phyloP scores from a whole-genome alignment of 1,140 invertebrate species.

The Paracyclopina nana region DNA sequence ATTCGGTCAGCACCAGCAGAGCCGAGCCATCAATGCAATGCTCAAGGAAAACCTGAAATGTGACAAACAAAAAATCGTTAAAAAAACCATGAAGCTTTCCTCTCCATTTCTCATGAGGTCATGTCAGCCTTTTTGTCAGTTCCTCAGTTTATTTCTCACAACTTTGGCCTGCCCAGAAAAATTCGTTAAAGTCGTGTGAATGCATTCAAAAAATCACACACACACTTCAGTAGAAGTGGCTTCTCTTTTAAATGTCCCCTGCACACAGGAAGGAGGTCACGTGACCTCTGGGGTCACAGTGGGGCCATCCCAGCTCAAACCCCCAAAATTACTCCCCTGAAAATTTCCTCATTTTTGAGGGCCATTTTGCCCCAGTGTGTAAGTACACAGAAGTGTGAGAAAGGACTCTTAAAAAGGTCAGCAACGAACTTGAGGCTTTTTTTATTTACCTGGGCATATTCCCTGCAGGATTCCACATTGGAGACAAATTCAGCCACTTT shows the following conservation, averaged over 20 bases:
- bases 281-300: too few relatives aligned
- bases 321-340: neutral
- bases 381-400: too few relatives aligned
- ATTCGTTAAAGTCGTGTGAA: neutral
- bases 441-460: neutral
- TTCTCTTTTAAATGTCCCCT: neutral
- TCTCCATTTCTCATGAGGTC: too few relatives aligned
- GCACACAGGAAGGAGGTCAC: too few relatives aligned
- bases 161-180: neutral
- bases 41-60: neutral
- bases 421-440: too few relatives aligned
- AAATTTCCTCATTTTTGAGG: neutral
- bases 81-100: too few relatives aligned
- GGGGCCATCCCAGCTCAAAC: too few relatives aligned
- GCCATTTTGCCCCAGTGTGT: neutral
- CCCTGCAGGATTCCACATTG: neutral
- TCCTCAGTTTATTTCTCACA: neutral
- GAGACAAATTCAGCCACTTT: slow-evolving; percentile 2
- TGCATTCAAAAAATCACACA: neutral
- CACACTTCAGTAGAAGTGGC: neutral
- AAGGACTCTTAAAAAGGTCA: too few relatives aligned
- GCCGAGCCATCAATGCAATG: neutral
- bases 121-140: neutral
- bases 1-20: neutral
- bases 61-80: neutral